phyloP scores from a whole-genome alignment of 2,797 vertebrate species.

The Loris lydekkerianus region DNA sequence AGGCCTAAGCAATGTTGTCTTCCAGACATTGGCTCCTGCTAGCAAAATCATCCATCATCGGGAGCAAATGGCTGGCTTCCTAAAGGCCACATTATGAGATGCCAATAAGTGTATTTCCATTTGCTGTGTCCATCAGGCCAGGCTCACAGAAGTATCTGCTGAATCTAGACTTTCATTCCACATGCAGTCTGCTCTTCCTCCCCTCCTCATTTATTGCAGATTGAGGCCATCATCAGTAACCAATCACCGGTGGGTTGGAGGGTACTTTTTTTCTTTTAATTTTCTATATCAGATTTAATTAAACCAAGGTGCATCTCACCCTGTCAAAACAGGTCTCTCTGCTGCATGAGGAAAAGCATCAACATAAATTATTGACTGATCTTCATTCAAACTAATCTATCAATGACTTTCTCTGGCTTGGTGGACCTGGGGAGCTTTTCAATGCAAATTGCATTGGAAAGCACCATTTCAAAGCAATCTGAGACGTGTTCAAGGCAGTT shows the following conservation, averaged over 20 bases:
- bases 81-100: constrained; percentile 84
- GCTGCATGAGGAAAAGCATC: constrained; percentile 78
- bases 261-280: constrained; percentile 79
- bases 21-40: constrained; percentile 12
- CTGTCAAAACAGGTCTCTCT: constrained; percentile 83
- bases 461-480: neutral
- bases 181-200: constrained; percentile 64
- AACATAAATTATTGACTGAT: constrained; percentile 87
- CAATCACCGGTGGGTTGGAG: neutral
- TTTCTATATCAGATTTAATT: constrained; percentile 88
- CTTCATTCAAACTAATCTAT: constrained; percentile 86
- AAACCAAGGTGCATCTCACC: constrained; percentile 85
- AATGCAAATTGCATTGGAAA: neutral
- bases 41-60: constrained; percentile 84
- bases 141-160: constrained; percentile 66
- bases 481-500: fast-evolving
- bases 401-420: constrained; percentile 74
- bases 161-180: constrained; percentile 51
- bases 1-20: neutral
- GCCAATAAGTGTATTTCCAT: constrained; percentile 81
- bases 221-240: constrained; percentile 73
- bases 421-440: neutral
- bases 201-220: constrained; percentile 76
- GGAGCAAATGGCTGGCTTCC: constrained; percentile 5
- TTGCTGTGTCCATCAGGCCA: constrained; percentile 69